phyloP scores from a whole-genome alignment of 2,113 vertebrate species.

The Bagarius yarrelli region DNA sequence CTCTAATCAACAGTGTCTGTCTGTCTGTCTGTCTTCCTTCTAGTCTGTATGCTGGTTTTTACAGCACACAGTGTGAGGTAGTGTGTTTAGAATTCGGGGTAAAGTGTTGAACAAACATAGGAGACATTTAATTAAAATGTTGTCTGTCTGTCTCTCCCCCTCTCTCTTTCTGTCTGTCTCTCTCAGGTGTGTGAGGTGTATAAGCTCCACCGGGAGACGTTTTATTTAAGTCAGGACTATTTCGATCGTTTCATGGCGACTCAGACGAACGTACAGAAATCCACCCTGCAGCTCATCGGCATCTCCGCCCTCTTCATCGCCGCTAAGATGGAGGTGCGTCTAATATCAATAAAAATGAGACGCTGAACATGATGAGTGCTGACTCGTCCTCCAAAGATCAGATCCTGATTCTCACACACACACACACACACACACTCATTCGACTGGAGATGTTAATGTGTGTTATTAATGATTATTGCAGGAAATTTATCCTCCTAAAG shows the following conservation, averaged over 20 bases:
- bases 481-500: conserved; percentile 97
- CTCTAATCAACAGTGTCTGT: neutral
- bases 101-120: neutral
- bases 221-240: conserved; percentile 93
- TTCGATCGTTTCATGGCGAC: conserved; percentile 97
- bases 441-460: too few species aligned
- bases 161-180: neutral
- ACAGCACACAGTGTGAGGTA: neutral
- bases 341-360: neutral
- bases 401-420: neutral
- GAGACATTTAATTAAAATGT: neutral
- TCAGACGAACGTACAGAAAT: conserved; percentile 86
- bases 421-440: too few species aligned
- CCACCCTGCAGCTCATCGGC: conserved; percentile 89
- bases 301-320: conserved; percentile 93
- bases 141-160: too few species aligned
- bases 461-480: conserved; percentile 49
- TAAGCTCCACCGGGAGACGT: conserved; percentile 92
- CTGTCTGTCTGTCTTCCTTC: neutral
- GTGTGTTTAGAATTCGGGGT: neutral
- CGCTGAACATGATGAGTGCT: neutral
- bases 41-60: neutral
- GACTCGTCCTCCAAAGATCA: too few species aligned
- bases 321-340: conserved; percentile 88
- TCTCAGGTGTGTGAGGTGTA: conserved; percentile 90